These are phyloP conservation scores for Sesamia inferens DNA, from an alignment of 2,888 invertebrate species.

Conservation along the genomic window DNA sequence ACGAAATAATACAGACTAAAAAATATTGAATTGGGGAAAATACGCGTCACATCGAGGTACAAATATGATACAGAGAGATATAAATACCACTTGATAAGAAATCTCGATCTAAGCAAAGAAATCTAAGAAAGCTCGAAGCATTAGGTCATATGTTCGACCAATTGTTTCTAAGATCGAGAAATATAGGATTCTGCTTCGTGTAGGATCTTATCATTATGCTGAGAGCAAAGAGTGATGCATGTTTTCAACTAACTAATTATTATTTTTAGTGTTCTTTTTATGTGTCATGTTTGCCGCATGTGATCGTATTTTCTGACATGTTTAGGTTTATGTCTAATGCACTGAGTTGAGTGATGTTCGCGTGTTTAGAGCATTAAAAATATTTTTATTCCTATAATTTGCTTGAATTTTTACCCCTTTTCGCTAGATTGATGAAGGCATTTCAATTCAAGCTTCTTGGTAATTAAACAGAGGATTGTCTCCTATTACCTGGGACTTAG, in stretches of 20 bases:
- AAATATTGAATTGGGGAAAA: neutral
- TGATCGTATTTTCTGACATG: neutral
- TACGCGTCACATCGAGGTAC: neutral
- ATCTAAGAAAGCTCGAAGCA: too few relatives aligned
- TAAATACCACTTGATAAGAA: too few relatives aligned
- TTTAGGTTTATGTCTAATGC: neutral
- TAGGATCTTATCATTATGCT: too few relatives aligned
- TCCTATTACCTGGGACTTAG: neutral
- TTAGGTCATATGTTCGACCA: too few relatives aligned
- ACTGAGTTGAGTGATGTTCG: neutral
- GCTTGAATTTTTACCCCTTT: neutral
- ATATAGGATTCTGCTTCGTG: too few relatives aligned
- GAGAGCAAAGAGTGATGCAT: too few relatives aligned
- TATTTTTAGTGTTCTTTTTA: too few relatives aligned
- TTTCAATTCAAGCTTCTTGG: neutral
- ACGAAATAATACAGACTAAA: neutral
- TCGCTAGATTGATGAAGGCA: neutral
- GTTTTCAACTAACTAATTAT: too few relatives aligned
- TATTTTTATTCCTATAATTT: neutral
- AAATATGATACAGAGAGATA: too few relatives aligned
- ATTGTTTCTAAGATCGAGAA: too few relatives aligned
- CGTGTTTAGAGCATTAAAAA: conserved; percentile 7
- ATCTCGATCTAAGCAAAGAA: too few relatives aligned
- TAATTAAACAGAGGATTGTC: neutral
- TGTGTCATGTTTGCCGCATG: too few relatives aligned